These are phyloP conservation scores for Troides aeacus DNA, from an alignment of 2,888 invertebrate genomes.

Conservation along the genomic window DNA sequence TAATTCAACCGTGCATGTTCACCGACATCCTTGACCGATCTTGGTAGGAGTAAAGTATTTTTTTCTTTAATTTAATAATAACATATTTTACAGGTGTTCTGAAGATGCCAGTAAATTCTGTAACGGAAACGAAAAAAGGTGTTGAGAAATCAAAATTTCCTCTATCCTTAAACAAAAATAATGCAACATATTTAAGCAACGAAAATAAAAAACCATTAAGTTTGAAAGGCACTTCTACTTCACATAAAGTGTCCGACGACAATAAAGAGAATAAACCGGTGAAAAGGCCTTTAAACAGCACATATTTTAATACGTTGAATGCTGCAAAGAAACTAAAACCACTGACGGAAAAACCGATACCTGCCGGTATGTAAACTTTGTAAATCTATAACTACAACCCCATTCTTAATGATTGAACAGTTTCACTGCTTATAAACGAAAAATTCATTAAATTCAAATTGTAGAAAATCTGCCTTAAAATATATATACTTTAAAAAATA, in stretches of 20 bases:
- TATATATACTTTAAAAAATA: too few relatives aligned
- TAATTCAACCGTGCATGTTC: slow-evolving; percentile 38
- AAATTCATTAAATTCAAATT: too few relatives aligned
- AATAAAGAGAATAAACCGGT: slow-evolving; percentile 70
- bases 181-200: slow-evolving; percentile 65
- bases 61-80: slow-evolving; percentile 41
- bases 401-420: background rate
- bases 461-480: too few relatives aligned
- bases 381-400: slow-evolving; percentile 1
- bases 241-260: slow-evolving; percentile 44
- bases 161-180: slow-evolving; percentile 68
- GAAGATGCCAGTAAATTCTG: slow-evolving; percentile 79
- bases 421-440: too few relatives aligned
- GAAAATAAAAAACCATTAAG: slow-evolving; percentile 53
- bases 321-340: slow-evolving; percentile 71
- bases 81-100: slow-evolving; percentile 65
- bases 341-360: slow-evolving; percentile 52
- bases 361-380: slow-evolving; percentile 47
- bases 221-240: slow-evolving; percentile 49
- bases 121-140: slow-evolving; percentile 68
- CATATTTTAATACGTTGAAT: slow-evolving; percentile 64
- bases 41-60: slow-evolving; percentile 50
- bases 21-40: slow-evolving; percentile 65
- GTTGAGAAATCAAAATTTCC: slow-evolving; percentile 68
- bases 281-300: slow-evolving; percentile 61